Base-by-base conservation (phyloP, 2,797 vertebrate genomes). In the Lepilemur ruficaudatus region DNA sequence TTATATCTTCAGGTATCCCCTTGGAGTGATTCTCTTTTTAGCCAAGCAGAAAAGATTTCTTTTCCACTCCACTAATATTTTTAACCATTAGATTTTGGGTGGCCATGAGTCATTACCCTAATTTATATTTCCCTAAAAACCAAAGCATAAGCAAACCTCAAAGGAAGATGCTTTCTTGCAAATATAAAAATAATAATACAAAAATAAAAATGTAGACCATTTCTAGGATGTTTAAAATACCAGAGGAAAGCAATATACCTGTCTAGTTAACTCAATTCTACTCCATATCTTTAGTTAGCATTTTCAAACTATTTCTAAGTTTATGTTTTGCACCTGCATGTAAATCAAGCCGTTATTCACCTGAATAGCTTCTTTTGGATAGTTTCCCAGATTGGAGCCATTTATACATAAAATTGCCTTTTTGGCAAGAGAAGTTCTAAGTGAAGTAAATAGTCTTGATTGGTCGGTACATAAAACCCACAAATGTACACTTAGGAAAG, bases 331-430 rank as follows among this genome's bases (percentile, higher is more conserved):
- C 88, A 97, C 93, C 96, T 97, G 94, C 79, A 75, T 94, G 72
- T 92, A 96, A 98, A 97, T 98, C 95, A 96, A 65, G 86, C 48
- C 14, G 72, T 93, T 96, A 91, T 89, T 98, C 94, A 97, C 96
- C 96, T 98, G 93, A 97, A 93, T 35, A 92, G 50, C 72, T 95
- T 96, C 50, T 93, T 95, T 96, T 98, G 97, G 96, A 97, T 69
- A 28, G 13, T 28, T 94, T 97, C 93, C 95, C 88, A 95, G 95
- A 97, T 76, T 82, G 61, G 55, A 97, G 32, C 23, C 82, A 92
- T 97, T 97, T 92, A 93, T 93, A 96, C 55, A 95, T 81, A 94
- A 95, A 97, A 96, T 94, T 97, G 46, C 76, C 61, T 97, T 93
- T 96, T 95, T 97, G 96, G 94, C 92, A 95, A 55, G 2, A 96